Evolutionary conservation across 2,888 invertebrate species (phyloP).

Genomic region (Harmothoe impar): DNA sequence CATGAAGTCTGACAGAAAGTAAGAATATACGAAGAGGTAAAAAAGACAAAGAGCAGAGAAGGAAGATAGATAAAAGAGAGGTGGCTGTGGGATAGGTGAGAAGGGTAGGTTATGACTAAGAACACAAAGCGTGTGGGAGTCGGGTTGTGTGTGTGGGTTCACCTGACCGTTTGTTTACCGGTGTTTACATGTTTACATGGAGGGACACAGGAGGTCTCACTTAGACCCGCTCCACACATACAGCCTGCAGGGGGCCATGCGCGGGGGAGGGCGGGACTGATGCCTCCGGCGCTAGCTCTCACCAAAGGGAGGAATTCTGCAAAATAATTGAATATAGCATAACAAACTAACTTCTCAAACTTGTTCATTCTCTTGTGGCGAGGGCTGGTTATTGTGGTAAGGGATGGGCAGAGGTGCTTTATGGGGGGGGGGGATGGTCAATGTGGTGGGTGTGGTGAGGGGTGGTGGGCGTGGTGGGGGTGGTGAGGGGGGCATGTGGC

Average conservation of each 20-base stretch:
- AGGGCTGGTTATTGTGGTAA: too few relatives aligned
- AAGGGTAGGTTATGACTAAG: background rate
- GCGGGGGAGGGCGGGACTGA: background rate
- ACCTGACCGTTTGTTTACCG: conserved; percentile 35
- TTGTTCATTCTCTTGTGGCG: too few relatives aligned
- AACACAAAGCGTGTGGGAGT: background rate
- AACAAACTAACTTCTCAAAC: too few relatives aligned
- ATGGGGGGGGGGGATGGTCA: too few relatives aligned
- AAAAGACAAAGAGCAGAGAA: background rate
- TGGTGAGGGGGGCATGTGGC: too few relatives aligned
- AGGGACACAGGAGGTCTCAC: conserved; percentile 4
- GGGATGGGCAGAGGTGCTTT: too few relatives aligned
- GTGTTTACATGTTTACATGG: conserved; percentile 28
- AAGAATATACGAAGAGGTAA: background rate
- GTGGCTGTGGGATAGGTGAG: background rate
- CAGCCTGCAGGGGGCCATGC: background rate
- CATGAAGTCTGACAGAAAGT: background rate
- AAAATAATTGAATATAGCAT: too few relatives aligned
- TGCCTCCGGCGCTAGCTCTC: too few relatives aligned
- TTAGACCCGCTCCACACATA: background rate
- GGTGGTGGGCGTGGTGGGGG: too few relatives aligned
- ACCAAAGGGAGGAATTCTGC: too few relatives aligned
- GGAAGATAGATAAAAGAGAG: too few relatives aligned
- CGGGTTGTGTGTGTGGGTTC: background rate
- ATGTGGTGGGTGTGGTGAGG: too few relatives aligned